A percentile compares a stretch with the other conserved stretches of the same genome.
Conservation (phyloP, 2,888 invertebrate genomes). For the Melanostoma mellinum region DNA sequence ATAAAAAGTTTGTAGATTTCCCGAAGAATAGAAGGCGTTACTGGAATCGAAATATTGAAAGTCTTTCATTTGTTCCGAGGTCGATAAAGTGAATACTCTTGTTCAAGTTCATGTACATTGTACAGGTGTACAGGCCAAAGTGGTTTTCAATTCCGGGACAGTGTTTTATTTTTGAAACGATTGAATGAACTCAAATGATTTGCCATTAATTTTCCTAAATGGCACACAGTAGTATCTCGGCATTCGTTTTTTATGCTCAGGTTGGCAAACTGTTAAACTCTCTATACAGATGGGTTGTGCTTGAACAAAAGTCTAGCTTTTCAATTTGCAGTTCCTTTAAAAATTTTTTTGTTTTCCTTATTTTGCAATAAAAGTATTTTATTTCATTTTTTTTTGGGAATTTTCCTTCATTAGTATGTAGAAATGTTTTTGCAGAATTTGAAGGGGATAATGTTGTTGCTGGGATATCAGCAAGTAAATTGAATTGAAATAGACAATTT, state of each 20-base stretch:
- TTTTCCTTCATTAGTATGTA: slow-evolving; percentile 59
- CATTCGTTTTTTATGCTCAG: slow-evolving; percentile 31
- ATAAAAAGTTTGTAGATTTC: too few relatives aligned
- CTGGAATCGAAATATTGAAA: too few relatives aligned
- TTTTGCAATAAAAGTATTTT: slow-evolving; percentile 8
- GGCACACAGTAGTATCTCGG: slow-evolving; percentile 59
- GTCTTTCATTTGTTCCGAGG: too few relatives aligned
- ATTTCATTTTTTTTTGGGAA: slow-evolving; percentile 25
- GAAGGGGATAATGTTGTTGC: slow-evolving; percentile 33
- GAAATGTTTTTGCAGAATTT: slow-evolving; percentile 52
- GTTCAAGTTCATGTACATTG: too few relatives aligned
- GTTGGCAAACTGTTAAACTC: too few relatives aligned
- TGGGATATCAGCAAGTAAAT: slow-evolving; percentile 11
- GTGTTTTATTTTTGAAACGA: slow-evolving; percentile 56
- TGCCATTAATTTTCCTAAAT: slow-evolving; percentile 75
- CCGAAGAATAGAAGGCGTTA: too few relatives aligned
- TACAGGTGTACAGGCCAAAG: slow-evolving; percentile 15
- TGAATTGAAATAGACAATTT: slow-evolving; percentile 48
- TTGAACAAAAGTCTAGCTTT: slow-evolving; percentile 55
- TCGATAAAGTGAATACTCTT: too few relatives aligned
- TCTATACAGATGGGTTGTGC: slow-evolving; percentile 1
- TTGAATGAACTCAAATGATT: slow-evolving; percentile 67
- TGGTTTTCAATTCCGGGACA: slow-evolving; percentile 48
- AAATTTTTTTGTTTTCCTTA: slow-evolving; percentile 6
- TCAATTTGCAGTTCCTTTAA: slow-evolving; percentile 61